Conservation (phyloP, 2,113 vertebrate species). For the Myrmecobius fasciatus region DNA sequence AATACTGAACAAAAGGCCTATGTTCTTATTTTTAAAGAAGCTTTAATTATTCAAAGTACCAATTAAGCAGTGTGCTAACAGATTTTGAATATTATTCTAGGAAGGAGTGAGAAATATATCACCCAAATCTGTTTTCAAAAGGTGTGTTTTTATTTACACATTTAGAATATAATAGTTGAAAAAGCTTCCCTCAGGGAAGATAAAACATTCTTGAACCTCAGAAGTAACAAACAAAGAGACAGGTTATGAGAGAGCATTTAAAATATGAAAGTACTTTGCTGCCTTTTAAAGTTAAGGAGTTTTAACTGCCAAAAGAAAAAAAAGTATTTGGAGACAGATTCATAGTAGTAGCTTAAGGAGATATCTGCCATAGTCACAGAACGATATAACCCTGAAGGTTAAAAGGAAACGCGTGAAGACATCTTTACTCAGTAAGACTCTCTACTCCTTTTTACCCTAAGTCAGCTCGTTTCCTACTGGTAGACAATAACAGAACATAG, state of each 20-base stretch:
- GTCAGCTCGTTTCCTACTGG: too few relatives aligned
- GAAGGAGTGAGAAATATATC: conserved; percentile 11
- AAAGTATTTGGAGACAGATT: not conserved
- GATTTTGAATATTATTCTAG: conserved; percentile 53
- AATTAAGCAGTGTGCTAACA: conserved; percentile 33
- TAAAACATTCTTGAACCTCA: not conserved
- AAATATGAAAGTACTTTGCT: not conserved
- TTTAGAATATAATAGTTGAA: conserved; percentile 47
- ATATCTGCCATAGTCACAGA: not conserved
- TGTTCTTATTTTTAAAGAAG: conserved; percentile 4
- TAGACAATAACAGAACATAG: too few relatives aligned
- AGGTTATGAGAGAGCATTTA: not conserved
- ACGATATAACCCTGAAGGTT: not conserved
- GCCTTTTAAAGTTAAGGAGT: not conserved
- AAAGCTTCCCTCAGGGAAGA: not conserved
- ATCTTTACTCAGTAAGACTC: not conserved
- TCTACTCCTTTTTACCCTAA: not conserved
- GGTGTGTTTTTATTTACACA: conserved; percentile 17
- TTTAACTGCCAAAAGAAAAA: not conserved
- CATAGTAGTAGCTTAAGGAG: not conserved
- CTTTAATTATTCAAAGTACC: conserved; percentile 52
- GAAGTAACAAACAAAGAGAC: not conserved
- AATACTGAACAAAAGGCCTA: conserved; percentile 18
- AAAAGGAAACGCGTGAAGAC: not conserved
- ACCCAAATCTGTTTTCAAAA: conserved; percentile 46